Evolutionary conservation across 2,888 invertebrate genomes (phyloP).

Genomic region (Meganola albula): DNA sequence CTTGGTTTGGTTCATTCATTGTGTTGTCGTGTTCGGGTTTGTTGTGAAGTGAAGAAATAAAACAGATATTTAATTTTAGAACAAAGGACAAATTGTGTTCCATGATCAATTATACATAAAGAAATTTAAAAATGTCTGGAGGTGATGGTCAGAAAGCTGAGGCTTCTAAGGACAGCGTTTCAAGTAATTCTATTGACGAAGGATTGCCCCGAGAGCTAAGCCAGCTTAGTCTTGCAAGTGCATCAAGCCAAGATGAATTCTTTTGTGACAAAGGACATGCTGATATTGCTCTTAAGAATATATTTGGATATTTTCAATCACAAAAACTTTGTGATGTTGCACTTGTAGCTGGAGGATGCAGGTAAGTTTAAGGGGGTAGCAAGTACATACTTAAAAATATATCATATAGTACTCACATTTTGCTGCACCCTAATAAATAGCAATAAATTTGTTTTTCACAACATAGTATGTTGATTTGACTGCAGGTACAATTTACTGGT

Average conservation of each 20-base stretch:
- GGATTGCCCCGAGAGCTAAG: conserved; percentile 82
- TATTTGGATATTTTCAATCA: conserved; percentile 88
- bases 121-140: conserved; percentile 50
- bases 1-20: no score
- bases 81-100: conserved; percentile 5
- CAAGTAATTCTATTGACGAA: conserved; percentile 73
- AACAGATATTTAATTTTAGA: conserved; percentile 9
- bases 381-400: no score
- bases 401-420: no score
- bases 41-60: conserved; percentile 21
- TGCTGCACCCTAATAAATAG: no score
- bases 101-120: background rate
- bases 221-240: conserved; percentile 80
- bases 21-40: conserved; percentile 25
- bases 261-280: conserved; percentile 88
- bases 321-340: conserved; percentile 92
- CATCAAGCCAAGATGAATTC: conserved; percentile 86
- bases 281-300: conserved; percentile 86
- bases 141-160: conserved; percentile 63
- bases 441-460: no score
- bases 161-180: conserved; percentile 64
- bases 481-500: no score
- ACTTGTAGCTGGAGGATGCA: conserved; percentile 86
- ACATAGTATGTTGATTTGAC: no score
- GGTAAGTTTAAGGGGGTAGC: no score